phyloP scores from a whole-genome alignment of 2,113 vertebrate genomes.

The Archilochus colubris region DNA sequence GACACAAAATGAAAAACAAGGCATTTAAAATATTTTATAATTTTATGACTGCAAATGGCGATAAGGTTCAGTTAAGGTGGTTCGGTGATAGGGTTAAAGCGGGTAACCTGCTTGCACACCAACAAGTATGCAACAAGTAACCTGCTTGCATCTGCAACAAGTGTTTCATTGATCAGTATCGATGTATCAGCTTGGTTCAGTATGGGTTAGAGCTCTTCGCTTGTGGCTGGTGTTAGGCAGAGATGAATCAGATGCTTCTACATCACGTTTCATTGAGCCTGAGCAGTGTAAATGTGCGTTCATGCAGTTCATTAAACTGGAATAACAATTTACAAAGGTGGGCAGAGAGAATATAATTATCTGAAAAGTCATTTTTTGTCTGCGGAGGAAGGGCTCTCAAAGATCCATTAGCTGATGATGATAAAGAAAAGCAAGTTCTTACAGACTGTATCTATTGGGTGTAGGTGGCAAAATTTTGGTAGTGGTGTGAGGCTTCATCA shows the following conservation, averaged over 20 bases:
- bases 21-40: neutral
- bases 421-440: neutral
- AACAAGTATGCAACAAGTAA: no score
- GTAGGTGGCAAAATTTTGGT: neutral
- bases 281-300: neutral
- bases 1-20: neutral
- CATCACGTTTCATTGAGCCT: neutral
- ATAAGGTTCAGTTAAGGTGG: neutral
- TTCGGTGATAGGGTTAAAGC: neutral
- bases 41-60: neutral
- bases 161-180: neutral
- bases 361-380: neutral
- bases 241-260: neutral
- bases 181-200: neutral
- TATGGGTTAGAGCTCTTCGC: neutral
- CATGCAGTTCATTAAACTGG: neutral
- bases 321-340: neutral
- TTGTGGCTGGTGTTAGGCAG: neutral
- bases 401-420: neutral
- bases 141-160: neutral
- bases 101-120: neutral
- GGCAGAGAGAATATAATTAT: neutral
- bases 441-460: fast-evolving
- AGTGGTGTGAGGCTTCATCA: fast-evolving
- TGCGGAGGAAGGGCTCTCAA: neutral